A percentile compares a stretch with the other conserved stretches of the same genome.
phyloP scores from a whole-genome alignment of 2,113 vertebrate species.

The Trinectes maculatus region DNA sequence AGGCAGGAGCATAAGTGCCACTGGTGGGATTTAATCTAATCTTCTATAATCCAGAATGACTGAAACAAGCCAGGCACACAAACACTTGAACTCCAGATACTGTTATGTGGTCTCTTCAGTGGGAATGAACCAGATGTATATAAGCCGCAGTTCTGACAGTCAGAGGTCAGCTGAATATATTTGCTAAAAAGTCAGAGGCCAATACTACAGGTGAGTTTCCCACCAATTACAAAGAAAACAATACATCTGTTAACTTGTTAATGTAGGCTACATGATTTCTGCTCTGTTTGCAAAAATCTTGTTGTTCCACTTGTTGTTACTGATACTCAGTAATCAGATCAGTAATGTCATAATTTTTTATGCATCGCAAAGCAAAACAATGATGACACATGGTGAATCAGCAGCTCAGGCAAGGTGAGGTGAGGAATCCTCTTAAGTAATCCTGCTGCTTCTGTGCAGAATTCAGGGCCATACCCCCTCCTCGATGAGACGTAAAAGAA shows the following conservation, averaged over 20 bases:
- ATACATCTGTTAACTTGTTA: background rate
- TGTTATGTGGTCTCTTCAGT: background rate
- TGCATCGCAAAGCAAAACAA: constrained; percentile 49
- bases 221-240: background rate
- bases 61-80: constrained; percentile 54
- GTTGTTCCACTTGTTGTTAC: constrained; percentile 13
- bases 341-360: constrained; percentile 18
- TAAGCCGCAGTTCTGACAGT: background rate
- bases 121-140: constrained; percentile 37
- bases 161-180: background rate
- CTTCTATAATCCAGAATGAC: constrained; percentile 75
- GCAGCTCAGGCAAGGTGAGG: constrained; percentile 67
- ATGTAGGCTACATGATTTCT: background rate
- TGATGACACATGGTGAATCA: constrained; percentile 69
- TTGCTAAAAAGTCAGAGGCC: background rate
- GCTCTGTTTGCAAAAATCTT: constrained; percentile 19
- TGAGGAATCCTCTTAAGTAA: constrained; percentile 72
- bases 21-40: constrained; percentile 76
- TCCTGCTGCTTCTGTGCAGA: constrained; percentile 49
- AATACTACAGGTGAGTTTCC: background rate
- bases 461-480: constrained; percentile 45
- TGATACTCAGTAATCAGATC: no score
- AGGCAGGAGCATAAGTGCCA: constrained; percentile 49
- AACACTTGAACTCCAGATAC: constrained; percentile 32
- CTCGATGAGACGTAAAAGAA: constrained; percentile 40